Evolutionary conservation across 2,888 invertebrate species (phyloP).

Genomic region (Pandemis cinnamomeana): DNA sequence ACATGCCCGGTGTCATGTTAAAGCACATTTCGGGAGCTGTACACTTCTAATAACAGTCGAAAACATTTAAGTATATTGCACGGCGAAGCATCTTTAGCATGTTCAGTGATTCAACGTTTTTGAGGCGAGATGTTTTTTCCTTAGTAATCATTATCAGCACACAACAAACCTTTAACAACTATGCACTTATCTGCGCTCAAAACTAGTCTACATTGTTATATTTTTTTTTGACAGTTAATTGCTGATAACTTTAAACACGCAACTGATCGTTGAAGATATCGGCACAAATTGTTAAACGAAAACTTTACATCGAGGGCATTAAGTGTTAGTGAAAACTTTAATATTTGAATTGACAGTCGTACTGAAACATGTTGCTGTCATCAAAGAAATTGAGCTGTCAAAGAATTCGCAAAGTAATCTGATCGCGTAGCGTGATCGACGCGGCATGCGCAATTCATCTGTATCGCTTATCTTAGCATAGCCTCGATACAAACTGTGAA

Average conservation of each 20-base stretch:
- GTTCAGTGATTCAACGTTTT: conserved; percentile 13
- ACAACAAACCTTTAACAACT: conserved; percentile 26
- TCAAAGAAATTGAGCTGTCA: not conserved
- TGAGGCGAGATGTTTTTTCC: conserved; percentile 12
- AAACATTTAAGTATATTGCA: conserved; percentile 43
- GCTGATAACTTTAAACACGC: conserved; percentile 1
- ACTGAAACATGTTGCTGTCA: no score
- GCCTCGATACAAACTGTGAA: conserved; percentile 68
- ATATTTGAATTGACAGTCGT: no score
- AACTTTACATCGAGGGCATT: not conserved
- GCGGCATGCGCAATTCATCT: conserved; percentile 51
- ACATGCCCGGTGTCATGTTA: conserved; percentile 75
- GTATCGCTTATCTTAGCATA: conserved; percentile 66
- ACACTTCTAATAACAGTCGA: conserved; percentile 66
- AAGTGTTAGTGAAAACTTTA: no score
- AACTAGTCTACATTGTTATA: conserved; percentile 52
- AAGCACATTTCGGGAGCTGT: conserved; percentile 69
- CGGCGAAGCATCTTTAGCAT: conserved; percentile 8
- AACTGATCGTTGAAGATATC: not conserved
- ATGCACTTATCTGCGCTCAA: conserved; percentile 6
- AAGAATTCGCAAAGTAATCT: conserved; percentile 59
- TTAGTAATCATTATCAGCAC: conserved; percentile 23
- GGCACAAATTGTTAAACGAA: not conserved
- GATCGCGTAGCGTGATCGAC: conserved; percentile 57
- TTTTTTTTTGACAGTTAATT: conserved; percentile 48